Evolutionary conservation across 1,140 invertebrate genomes (phyloP).

Genomic region (Grapholita molesta): DNA sequence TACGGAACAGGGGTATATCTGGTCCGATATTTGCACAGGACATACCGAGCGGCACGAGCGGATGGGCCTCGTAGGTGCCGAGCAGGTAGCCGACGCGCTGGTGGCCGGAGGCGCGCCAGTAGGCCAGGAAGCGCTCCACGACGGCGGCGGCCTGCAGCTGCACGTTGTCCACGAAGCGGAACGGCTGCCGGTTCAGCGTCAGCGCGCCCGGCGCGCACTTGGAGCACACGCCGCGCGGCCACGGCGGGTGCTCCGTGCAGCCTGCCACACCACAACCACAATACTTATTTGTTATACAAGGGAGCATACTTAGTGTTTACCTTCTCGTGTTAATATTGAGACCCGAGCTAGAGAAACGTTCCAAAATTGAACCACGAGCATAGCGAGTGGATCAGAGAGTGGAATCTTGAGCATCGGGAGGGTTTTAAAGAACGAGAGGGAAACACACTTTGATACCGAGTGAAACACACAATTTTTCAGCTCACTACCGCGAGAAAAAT

Average conservation of each 20-base stretch:
- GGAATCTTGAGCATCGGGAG: too few species aligned
- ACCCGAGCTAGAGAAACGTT: too few species aligned
- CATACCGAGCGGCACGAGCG: slow-evolving; percentile 94
- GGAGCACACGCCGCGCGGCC: slow-evolving; percentile 99
- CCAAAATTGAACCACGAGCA: too few species aligned
- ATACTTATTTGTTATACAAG: too few species aligned
- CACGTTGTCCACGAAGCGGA: slow-evolving; percentile 98
- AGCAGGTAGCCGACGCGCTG: slow-evolving; percentile 97
- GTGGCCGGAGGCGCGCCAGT: slow-evolving; percentile 96
- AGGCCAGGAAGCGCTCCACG: slow-evolving; percentile 97
- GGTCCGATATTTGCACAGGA: background rate
- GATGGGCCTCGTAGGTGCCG: slow-evolving; percentile 94
- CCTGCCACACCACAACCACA: slow-evolving; percentile 75
- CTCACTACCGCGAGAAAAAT: too few species aligned
- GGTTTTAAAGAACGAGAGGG: too few species aligned
- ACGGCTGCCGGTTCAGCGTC: slow-evolving; percentile 95
- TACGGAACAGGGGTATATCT: too few species aligned
- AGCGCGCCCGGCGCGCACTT: slow-evolving; percentile 99
- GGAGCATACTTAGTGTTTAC: too few species aligned
- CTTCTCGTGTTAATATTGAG: too few species aligned
- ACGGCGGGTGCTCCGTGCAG: slow-evolving; percentile 97
- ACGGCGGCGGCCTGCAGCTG: slow-evolving; percentile 97
- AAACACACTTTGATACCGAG: too few species aligned
- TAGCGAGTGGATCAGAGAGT: too few species aligned
- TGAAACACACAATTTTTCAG: too few species aligned